Evolutionary conservation across 2,888 invertebrate genomes (phyloP).

Genomic region (Ashinkailepas kermadecensis): DNA sequence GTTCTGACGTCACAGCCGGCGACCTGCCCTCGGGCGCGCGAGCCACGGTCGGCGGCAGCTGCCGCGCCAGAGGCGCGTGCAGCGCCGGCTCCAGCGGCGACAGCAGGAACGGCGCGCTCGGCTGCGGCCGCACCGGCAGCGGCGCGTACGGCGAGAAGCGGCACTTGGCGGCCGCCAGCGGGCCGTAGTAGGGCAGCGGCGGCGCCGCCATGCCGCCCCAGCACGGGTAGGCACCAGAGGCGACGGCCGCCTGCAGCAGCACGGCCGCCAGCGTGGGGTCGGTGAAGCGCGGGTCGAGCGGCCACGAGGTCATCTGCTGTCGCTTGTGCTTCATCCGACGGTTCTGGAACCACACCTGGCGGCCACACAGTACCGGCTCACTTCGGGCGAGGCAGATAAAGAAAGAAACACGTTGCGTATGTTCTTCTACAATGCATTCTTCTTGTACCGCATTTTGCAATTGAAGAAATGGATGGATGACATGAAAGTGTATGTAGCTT

Average conservation of each 20-base stretch:
- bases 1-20: conserved; percentile 11
- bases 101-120: conserved; percentile 17
- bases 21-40: conserved; percentile 23
- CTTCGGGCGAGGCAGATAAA: too few relatives aligned
- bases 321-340: conserved; percentile 22
- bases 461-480: too few relatives aligned
- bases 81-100: neutral
- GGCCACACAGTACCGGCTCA: too few relatives aligned
- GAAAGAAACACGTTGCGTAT: too few relatives aligned
- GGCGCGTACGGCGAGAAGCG: conserved; percentile 26
- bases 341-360: conserved; percentile 24
- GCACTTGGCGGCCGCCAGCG: conserved; percentile 26
- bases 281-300: conserved; percentile 33
- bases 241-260: conserved; percentile 24
- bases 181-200: conserved; percentile 29
- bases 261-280: conserved; percentile 32
- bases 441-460: too few relatives aligned
- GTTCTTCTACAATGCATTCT: too few relatives aligned
- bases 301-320: conserved; percentile 21
- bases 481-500: too few relatives aligned
- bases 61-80: neutral
- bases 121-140: conserved; percentile 17
- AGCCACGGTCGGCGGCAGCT: conserved; percentile 6
- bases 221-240: conserved; percentile 29
- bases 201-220: conserved; percentile 29